phyloP scores from a whole-genome alignment of 2,797 vertebrate species.

The Sebastiscus albofasciatus region DNA sequence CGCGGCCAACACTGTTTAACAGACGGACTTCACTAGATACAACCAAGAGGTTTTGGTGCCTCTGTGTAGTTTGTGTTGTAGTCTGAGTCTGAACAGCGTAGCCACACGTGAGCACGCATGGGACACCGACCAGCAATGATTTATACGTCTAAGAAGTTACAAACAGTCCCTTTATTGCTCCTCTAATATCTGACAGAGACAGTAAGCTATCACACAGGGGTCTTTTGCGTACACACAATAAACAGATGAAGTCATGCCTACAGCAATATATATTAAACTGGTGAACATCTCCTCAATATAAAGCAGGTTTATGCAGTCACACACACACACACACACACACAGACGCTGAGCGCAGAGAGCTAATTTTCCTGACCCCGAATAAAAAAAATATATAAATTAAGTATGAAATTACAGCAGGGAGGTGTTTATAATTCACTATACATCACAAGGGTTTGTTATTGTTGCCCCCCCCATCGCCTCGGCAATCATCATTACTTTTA shows the following conservation, averaged over 20 bases:
- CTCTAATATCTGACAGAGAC: not conserved
- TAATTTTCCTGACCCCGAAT: slow-evolving; percentile 29
- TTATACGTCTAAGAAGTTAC: no score
- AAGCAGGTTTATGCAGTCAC: not conserved
- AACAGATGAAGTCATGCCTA: slow-evolving; percentile 32
- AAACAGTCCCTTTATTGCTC: no score
- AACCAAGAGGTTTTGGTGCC: no score
- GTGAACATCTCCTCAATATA: not conserved
- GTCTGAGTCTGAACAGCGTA: no score
- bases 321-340: not conserved
- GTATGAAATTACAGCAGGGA: slow-evolving; percentile 38
- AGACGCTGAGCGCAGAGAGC: not conserved
- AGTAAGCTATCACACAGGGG: not conserved
- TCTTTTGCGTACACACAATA: not conserved
- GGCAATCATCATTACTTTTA: slow-evolving; percentile 67
- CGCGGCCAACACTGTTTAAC: no score
- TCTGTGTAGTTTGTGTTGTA: no score
- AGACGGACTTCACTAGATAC: no score
- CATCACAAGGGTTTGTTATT: slow-evolving; percentile 54
- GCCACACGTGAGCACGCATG: fast-evolving
- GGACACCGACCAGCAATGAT: no score
- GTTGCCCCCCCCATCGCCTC: slow-evolving; percentile 28
- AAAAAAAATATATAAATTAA: slow-evolving; percentile 38
- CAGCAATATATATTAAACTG: not conserved
- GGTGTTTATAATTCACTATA: slow-evolving; percentile 55